phyloP scores from a whole-genome alignment of 92 coral and sea anemone genomes.

The Heteractis magnifica region DNA sequence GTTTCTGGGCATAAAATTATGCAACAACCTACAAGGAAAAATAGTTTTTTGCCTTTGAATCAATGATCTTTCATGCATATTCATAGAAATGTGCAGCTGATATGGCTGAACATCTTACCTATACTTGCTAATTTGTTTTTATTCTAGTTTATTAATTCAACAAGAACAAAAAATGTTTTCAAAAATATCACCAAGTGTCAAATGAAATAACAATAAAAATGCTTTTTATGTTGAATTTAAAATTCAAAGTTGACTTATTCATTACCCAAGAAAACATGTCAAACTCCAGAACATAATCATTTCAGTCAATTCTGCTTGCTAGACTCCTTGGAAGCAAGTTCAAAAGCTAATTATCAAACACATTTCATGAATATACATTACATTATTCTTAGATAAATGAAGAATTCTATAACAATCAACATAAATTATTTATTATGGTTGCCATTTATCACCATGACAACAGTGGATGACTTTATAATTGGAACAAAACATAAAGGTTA shows the following conservation, averaged over 20 bases:
- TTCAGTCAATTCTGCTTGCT: background rate
- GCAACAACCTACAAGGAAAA: background rate
- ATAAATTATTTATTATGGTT: too few species aligned
- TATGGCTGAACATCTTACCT: background rate
- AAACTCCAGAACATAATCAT: background rate
- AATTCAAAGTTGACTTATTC: background rate
- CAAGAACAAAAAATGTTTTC: background rate
- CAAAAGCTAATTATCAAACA: background rate
- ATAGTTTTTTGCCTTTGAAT: background rate
- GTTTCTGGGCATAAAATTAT: background rate
- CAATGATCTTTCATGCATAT: background rate
- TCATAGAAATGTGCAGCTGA: slow-evolving; percentile 10
- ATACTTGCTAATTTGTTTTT: background rate
- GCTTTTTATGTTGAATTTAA: background rate
- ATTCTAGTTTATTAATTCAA: background rate
- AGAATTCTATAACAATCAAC: background rate
- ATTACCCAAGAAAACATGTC: background rate
- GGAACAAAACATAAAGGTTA: too few species aligned
- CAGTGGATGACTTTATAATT: too few species aligned
- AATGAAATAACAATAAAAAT: too few species aligned
- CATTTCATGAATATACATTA: background rate
- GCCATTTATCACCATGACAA: too few species aligned
- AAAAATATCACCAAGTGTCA: too few species aligned
- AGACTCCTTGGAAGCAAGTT: background rate
- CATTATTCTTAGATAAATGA: background rate